Conservation (phyloP, 2,797 vertebrate genomes). For the Lemur catta region DNA sequence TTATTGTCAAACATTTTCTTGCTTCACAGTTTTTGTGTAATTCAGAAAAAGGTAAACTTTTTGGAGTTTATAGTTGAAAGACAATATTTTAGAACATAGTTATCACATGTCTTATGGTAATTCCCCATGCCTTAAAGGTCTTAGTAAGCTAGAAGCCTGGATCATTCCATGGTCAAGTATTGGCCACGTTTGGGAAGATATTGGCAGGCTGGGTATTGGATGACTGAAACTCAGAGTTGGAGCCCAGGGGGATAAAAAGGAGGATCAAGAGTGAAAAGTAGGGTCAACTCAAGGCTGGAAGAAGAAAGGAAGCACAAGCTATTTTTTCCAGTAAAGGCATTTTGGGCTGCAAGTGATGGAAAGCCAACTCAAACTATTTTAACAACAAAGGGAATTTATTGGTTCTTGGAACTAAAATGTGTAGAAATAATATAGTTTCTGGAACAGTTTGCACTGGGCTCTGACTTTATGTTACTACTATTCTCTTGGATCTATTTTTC, state of each 20-base stretch:
- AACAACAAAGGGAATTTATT: not conserved
- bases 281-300: not conserved
- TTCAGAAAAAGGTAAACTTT: slow-evolving; percentile 43
- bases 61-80: not conserved
- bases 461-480: not conserved
- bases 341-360: not conserved
- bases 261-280: not conserved
- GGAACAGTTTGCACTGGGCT: not conserved
- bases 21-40: slow-evolving; percentile 7
- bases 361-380: not conserved
- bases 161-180: not conserved
- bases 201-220: not conserved
- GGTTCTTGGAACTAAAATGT: not conserved
- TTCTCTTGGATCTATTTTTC: not conserved
- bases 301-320: not conserved
- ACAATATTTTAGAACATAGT: not conserved
- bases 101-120: not conserved
- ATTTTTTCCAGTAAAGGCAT: not conserved
- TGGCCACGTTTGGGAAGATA: not conserved
- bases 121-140: not conserved
- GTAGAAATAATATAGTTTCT: not conserved
- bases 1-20: slow-evolving; percentile 54
- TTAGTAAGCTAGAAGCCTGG: not conserved
- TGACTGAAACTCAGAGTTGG: not conserved
- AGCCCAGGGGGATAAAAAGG: not conserved